These are phyloP conservation scores for Myopa testacea DNA, from an alignment of 2,888 invertebrate species.

Conservation along the genomic window DNA sequence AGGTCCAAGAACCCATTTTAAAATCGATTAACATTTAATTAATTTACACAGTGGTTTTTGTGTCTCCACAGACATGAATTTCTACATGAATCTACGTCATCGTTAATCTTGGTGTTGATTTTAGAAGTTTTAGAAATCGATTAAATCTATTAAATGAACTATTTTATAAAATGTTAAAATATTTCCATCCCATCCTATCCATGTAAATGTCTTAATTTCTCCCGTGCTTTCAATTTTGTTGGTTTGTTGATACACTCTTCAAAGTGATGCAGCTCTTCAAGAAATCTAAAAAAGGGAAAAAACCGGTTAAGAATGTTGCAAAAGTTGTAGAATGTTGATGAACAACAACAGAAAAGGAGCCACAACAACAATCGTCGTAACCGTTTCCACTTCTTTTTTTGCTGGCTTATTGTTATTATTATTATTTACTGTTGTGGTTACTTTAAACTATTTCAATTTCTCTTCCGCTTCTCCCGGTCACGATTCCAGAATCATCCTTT, in stretches of 20 bases:
- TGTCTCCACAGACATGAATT: no score
- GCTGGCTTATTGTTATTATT: background rate
- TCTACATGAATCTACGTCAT: no score
- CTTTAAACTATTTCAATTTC: no score
- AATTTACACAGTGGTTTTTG: no score
- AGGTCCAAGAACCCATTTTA: constrained; percentile 37
- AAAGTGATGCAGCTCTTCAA: background rate
- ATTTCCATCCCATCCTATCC: background rate
- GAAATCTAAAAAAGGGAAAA: no score
- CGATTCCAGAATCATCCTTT: no score
- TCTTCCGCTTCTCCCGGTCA: background rate
- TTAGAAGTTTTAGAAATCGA: no score
- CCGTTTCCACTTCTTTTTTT: background rate
- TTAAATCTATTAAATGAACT: no score
- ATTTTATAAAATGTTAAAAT: no score
- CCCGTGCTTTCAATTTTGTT: background rate
- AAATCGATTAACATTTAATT: constrained; percentile 18
- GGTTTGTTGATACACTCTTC: background rate
- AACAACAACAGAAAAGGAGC: background rate
- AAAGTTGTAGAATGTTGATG: constrained; percentile 20
- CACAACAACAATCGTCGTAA: background rate
- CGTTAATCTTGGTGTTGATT: no score
- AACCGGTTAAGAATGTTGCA: constrained; percentile 8
- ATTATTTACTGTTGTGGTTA: no score
- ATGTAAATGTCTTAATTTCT: no score